Percentiles rank a stretch among this genome's conserved stretches.
Conservation (phyloP, 2,888 invertebrate genomes). For the Yponomeuta evonymella region DNA sequence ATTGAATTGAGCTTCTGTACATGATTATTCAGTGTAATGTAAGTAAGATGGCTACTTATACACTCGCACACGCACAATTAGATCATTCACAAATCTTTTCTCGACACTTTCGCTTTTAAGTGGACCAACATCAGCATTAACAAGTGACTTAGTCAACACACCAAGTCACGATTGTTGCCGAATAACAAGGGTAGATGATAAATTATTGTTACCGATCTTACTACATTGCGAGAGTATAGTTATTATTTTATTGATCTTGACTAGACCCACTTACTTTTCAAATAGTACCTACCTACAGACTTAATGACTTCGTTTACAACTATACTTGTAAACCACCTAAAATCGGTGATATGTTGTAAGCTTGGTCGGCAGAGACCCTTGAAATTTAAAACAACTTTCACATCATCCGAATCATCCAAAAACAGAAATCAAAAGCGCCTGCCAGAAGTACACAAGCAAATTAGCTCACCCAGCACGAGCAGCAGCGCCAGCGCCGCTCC, state of each 20-base stretch:
- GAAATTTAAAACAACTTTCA: not conserved
- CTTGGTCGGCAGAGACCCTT: not conserved
- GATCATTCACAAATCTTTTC: not conserved
- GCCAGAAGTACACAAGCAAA: not conserved
- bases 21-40: not conserved
- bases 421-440: not conserved
- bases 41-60: not conserved
- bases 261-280: too few relatives aligned
- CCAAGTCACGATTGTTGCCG: too few relatives aligned
- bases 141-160: not conserved
- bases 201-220: too few relatives aligned
- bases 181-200: too few relatives aligned
- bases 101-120: not conserved
- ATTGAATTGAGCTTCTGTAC: not conserved
- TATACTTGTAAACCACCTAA: too few relatives aligned
- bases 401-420: not conserved
- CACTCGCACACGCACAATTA: not conserved
- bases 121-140: not conserved
- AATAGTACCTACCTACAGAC: too few relatives aligned
- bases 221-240: too few relatives aligned
- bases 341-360: not conserved
- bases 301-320: too few relatives aligned
- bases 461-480: slow-evolving; percentile 39
- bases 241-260: too few relatives aligned
- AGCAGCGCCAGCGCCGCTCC: slow-evolving; percentile 33